Percentiles rank a stretch among this genome's conserved stretches.
phyloP scores from a whole-genome alignment of 2,113 vertebrate genomes.

The Apeltes quadracus region DNA sequence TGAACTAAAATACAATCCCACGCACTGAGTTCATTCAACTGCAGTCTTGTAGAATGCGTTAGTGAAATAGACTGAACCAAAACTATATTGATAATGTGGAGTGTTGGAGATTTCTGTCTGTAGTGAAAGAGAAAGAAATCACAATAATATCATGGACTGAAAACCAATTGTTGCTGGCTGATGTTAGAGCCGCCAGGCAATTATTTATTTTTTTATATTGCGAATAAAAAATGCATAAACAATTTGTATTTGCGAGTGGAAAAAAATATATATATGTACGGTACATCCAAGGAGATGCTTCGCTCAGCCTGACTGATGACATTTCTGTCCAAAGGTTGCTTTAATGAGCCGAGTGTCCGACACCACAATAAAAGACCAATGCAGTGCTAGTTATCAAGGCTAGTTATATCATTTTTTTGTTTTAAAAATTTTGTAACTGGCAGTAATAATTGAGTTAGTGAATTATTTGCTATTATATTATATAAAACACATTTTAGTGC shows the following conservation, averaged over 20 bases:
- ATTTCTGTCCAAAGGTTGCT: constrained; percentile 45
- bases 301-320: constrained; percentile 49
- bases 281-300: constrained; percentile 51
- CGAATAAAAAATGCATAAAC: constrained; percentile 64
- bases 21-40: constrained; percentile 52
- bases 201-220: constrained; percentile 61
- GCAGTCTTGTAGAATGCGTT: constrained; percentile 56
- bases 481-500: background rate
- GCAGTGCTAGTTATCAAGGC: constrained; percentile 41
- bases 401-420: background rate
- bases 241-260: constrained; percentile 54
- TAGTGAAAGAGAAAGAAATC: constrained; percentile 10
- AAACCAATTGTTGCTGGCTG: constrained; percentile 44
- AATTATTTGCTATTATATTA: background rate
- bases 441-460: background rate
- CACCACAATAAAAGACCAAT: constrained; percentile 78
- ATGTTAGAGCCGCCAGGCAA: constrained; percentile 60
- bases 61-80: constrained; percentile 33
- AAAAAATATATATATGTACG: constrained; percentile 26
- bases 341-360: constrained; percentile 66
- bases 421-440: background rate
- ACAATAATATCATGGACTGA: constrained; percentile 21
- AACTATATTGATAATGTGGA: constrained; percentile 52
- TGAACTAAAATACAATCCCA: constrained; percentile 22
- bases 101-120: constrained; percentile 35